A percentile compares a stretch with the other conserved stretches of the same genome.
These are phyloP conservation scores for Patella pellucida DNA, from an alignment of 2,888 invertebrate species.

Conservation along the genomic window DNA sequence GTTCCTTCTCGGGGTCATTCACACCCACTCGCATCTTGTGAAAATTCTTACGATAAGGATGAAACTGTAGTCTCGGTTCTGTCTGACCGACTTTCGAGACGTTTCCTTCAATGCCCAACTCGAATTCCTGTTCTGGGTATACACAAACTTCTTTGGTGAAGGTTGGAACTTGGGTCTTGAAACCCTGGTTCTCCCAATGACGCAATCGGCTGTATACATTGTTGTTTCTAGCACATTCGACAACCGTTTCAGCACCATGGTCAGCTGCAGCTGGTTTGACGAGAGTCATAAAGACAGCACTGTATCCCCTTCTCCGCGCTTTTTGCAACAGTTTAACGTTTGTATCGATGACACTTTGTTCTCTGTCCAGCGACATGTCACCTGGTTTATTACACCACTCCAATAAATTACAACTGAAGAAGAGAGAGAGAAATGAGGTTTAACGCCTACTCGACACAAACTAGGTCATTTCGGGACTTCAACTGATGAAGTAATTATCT, in stretches of 20 bases:
- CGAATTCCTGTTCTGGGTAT: conserved; percentile 28
- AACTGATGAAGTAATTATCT: too few species aligned
- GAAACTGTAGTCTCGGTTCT: conserved; percentile 30
- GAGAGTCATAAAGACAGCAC: conserved; percentile 22
- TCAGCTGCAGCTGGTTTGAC: not conserved
- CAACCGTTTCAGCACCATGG: conserved; percentile 27
- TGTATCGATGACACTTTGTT: conserved; percentile 10
- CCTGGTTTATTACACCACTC: conserved; percentile 2
- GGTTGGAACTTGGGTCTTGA: conserved; percentile 35
- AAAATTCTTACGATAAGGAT: conserved; percentile 39
- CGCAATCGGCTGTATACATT: conserved; percentile 35
- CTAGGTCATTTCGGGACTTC: too few species aligned
- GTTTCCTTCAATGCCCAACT: conserved; percentile 19
- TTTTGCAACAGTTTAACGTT: conserved; percentile 24
- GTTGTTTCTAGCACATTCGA: conserved; percentile 36
- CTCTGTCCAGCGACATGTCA: not conserved
- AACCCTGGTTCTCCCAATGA: conserved; percentile 36
- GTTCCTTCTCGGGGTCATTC: conserved; percentile 19
- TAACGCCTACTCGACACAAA: too few species aligned
- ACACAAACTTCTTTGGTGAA: conserved; percentile 24
- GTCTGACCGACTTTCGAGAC: not conserved
- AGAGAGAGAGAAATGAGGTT: not conserved
- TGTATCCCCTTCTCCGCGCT: conserved; percentile 26
- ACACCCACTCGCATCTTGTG: conserved; percentile 32
- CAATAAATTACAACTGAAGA: conserved; percentile 4